phyloP scores from a whole-genome alignment of 2,888 invertebrate species.

The Mythimna pallens region DNA sequence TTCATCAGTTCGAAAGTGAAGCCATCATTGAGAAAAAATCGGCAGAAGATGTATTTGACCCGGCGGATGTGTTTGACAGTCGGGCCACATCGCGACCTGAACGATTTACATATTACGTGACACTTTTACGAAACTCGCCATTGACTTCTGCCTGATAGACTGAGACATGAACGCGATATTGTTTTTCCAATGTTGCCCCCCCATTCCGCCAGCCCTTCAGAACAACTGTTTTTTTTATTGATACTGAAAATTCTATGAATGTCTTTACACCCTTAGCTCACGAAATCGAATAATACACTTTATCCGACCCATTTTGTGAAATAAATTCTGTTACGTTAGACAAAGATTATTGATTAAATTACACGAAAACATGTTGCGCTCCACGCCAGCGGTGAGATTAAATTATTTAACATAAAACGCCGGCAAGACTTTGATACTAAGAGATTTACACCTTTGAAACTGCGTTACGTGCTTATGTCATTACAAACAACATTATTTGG shows the following conservation, averaged over 20 bases:
- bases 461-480: constrained; percentile 72
- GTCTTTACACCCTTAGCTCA: constrained; percentile 65
- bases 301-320: constrained; percentile 61
- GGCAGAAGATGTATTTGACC: constrained; percentile 80
- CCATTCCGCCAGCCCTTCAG: constrained; percentile 77
- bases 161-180: constrained; percentile 88
- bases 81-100: constrained; percentile 88
- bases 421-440: constrained; percentile 78
- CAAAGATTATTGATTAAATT: constrained; percentile 84
- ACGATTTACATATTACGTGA: constrained; percentile 91
- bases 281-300: constrained; percentile 69
- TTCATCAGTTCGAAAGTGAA: constrained; percentile 79
- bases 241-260: constrained; percentile 83
- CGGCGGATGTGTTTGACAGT: constrained; percentile 87
- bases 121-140: constrained; percentile 87
- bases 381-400: constrained; percentile 78
- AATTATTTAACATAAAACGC: constrained; percentile 84
- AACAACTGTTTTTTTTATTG: constrained; percentile 83
- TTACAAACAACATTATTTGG: constrained; percentile 72
- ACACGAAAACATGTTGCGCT: constrained; percentile 79
- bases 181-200: constrained; percentile 83
- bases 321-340: constrained; percentile 75
- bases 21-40: constrained; percentile 85
- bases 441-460: constrained; percentile 78
- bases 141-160: constrained; percentile 87